These are phyloP conservation scores for Aspidoscelis tigris DNA, from an alignment of 2,113 vertebrate genomes.

Conservation along the genomic window DNA sequence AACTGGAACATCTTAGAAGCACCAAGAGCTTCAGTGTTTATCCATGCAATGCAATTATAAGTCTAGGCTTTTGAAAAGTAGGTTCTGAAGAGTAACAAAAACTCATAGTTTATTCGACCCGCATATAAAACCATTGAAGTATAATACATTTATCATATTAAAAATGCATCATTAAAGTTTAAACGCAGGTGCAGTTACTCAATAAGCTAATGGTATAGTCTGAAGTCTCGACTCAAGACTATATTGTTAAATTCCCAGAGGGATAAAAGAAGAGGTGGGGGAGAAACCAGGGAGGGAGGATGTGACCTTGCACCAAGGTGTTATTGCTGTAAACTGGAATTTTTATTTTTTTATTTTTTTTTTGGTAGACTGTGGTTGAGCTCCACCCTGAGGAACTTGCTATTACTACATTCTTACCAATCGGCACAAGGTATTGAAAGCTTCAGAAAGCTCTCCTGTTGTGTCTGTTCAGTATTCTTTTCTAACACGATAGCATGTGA, in stretches of 20 bases:
- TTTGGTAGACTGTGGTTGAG: conserved; percentile 77
- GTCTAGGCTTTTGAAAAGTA: conserved; percentile 63
- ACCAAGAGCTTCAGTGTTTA: conserved; percentile 37
- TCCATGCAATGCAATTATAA: conserved; percentile 57
- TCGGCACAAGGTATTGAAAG: conserved; percentile 12
- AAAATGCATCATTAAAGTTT: conserved; percentile 84
- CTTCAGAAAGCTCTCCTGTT: conserved; percentile 25
- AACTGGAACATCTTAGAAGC: conserved; percentile 48
- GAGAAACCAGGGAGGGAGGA: conserved; percentile 61
- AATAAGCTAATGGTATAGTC: conserved; percentile 81
- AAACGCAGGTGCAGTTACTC: conserved; percentile 78
- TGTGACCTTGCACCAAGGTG: conserved; percentile 80
- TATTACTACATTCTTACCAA: conserved; percentile 70
- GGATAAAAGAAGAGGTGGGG: conserved; percentile 66
- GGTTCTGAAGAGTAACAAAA: conserved; percentile 74
- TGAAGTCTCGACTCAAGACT: conserved; percentile 75
- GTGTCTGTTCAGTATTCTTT: background rate
- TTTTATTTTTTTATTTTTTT: no score
- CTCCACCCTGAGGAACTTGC: conserved; percentile 80
- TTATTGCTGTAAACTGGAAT: conserved; percentile 15
- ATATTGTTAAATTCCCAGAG: conserved; percentile 77
- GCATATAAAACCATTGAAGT: conserved; percentile 78
- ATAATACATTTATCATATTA: conserved; percentile 82
- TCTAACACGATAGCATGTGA: no score
- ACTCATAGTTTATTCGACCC: conserved; percentile 77